These are phyloP conservation scores for Neostethus bicornis DNA, from an alignment of 2,797 vertebrate species.

Conservation along the genomic window DNA sequence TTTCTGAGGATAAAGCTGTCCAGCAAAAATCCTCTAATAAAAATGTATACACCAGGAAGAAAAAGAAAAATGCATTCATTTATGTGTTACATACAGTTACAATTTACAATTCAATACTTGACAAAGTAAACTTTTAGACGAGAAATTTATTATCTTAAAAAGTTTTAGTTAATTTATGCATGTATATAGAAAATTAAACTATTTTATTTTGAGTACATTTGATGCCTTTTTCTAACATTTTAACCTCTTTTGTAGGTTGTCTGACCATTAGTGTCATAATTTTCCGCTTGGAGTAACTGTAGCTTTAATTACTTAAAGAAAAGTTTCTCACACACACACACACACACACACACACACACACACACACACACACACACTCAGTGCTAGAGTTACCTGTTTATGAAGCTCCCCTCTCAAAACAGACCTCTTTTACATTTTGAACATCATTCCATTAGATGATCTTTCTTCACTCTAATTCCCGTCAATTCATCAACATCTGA, in stretches of 20 bases:
- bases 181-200: too few relatives aligned
- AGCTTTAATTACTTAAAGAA: slow-evolving; percentile 10
- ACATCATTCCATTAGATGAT: background rate
- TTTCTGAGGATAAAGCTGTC: background rate
- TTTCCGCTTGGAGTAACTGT: slow-evolving; percentile 7
- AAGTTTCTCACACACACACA: slow-evolving; percentile 2
- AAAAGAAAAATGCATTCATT: background rate
- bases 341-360: slow-evolving; percentile 4
- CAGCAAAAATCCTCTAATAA: background rate
- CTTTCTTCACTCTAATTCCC: slow-evolving; percentile 1
- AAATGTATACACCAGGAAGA: background rate
- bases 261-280: slow-evolving; percentile 7
- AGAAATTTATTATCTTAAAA: too few relatives aligned
- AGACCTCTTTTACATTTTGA: background rate
- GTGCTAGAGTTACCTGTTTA: slow-evolving; percentile 10
- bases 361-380: slow-evolving; percentile 11
- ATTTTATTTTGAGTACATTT: slow-evolving; percentile 35
- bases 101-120: too few relatives aligned
- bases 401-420: background rate
- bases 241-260: slow-evolving; percentile 19
- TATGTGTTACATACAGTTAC: too few relatives aligned
- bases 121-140: too few relatives aligned
- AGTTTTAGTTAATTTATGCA: too few relatives aligned
- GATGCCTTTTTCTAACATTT: slow-evolving; percentile 20
- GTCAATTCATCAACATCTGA: slow-evolving; percentile 6